Base-by-base conservation (phyloP, 2,797 vertebrate genomes). In the Manis crassicaudata region DNA sequence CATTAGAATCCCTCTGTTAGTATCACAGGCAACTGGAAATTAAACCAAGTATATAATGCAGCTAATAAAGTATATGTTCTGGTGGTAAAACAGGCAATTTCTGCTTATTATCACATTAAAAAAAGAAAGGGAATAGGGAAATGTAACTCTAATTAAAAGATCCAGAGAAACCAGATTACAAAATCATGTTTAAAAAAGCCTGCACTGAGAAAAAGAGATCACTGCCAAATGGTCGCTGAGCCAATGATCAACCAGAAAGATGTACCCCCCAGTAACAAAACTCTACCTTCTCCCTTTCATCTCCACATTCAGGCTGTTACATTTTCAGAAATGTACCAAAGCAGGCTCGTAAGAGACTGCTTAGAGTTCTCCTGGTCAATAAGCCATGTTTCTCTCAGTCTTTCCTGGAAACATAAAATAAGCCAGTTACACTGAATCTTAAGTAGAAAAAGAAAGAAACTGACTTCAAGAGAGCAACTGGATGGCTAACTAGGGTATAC, bases 11-110 rank as follows among this genome's bases (percentile, higher is more conserved):
- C 88, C 96, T 97, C 76, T 88, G 81, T 96, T 72, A 96, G 90
- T 96, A 97, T 96, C 85, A 95, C 40, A 97, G 40, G 93, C 96
- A 97, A 98, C 90, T 98, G 96, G 96, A 98, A 98, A 98, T 98
- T 94, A 98, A 98, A 98, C 97, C 92, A 97, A 98, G 96, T 97
- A 95, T 97, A 95, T 97, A 98, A 98, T 82, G 83, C 35, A 97
- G 90, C 90, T 98, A 98, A 98, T 96, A 94, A 98, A 97, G 96
- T 96, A 97, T 97, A 97, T 1, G 50, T 93, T 96, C 96, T 97
- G 92, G 92, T 92, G 72, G 95, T 97, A 97, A 94, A 95, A 91
- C 9, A 95, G 95, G 94, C 97, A 97, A 96, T 96, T 98, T 96
- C 96, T 80, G 95, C 86, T 97, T 37, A 93, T 63, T 75, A 93